Evolutionary conservation across 2,113 vertebrate genomes (phyloP).

Genomic region (Lepus timidus): DNA sequence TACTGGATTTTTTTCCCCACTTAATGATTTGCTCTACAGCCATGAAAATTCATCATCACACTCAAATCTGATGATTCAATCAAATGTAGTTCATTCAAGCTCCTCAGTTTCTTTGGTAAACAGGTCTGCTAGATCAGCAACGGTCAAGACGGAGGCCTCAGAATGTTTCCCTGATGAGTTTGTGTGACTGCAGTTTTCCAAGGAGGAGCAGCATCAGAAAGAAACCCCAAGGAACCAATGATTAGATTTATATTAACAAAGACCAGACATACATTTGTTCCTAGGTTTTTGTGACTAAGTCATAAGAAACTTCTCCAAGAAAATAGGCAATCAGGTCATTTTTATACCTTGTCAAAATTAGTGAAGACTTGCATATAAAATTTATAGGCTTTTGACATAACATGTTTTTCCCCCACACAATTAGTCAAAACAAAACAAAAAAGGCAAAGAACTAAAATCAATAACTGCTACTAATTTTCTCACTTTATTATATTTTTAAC

Average conservation of each 20-base stretch:
- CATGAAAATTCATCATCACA: background rate
- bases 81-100: slow-evolving; percentile 88
- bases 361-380: background rate
- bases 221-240: slow-evolving; percentile 4
- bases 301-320: background rate
- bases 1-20: slow-evolving; percentile 67
- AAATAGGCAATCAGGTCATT: background rate
- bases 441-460: slow-evolving; percentile 10
- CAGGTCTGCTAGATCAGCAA: slow-evolving; percentile 96
- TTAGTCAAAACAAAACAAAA: background rate
- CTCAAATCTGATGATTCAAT: slow-evolving; percentile 27
- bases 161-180: slow-evolving; percentile 95
- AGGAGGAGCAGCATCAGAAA: slow-evolving; percentile 58
- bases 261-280: background rate
- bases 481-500: slow-evolving; percentile 24
- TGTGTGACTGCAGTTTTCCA: slow-evolving; percentile 90
- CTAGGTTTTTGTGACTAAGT: background rate
- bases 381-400: slow-evolving; percentile 32
- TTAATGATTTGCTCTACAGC: slow-evolving; percentile 61
- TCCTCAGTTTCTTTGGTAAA: slow-evolving; percentile 95
- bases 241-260: background rate
- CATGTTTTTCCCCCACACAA: background rate
- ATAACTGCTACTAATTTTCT: background rate
- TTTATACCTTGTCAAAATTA: background rate
- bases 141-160: slow-evolving; percentile 96